A percentile compares a stretch with the other conserved stretches of the same genome.
These are phyloP conservation scores for Trinectes maculatus DNA, from an alignment of 2,113 vertebrate genomes.

Conservation along the genomic window DNA sequence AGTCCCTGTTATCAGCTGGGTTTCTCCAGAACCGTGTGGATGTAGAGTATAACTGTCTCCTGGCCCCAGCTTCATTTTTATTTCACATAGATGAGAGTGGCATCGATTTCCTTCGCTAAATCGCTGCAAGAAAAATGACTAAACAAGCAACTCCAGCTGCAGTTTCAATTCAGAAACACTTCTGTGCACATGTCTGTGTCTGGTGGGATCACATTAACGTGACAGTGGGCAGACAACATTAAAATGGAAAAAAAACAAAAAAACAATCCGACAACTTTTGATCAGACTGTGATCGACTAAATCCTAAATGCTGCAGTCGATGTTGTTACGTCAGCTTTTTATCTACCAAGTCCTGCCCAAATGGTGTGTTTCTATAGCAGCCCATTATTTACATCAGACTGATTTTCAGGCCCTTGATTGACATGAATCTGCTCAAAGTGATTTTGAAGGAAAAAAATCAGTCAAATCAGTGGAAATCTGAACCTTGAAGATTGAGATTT, in stretches of 20 bases:
- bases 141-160: neutral
- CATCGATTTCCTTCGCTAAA: neutral
- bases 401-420: no score
- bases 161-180: neutral
- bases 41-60: neutral
- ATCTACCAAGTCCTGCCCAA: neutral
- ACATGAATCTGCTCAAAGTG: no score
- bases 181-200: neutral
- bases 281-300: neutral
- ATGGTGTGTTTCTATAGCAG: no score
- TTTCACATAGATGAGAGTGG: neutral
- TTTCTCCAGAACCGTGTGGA: no score
- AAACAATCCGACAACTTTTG: neutral
- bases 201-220: neutral
- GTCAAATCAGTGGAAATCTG: no score
- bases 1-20: no score
- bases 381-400: no score
- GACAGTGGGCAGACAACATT: neutral
- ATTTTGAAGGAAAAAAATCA: neutral
- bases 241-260: no score
- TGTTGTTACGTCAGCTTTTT: neutral
- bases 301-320: neutral
- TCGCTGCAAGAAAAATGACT: neutral
- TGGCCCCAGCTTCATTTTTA: neutral
- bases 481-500: no score